Evolutionary conservation across 2,888 invertebrate species (phyloP).

Genomic region (Idaea dimidiata): DNA sequence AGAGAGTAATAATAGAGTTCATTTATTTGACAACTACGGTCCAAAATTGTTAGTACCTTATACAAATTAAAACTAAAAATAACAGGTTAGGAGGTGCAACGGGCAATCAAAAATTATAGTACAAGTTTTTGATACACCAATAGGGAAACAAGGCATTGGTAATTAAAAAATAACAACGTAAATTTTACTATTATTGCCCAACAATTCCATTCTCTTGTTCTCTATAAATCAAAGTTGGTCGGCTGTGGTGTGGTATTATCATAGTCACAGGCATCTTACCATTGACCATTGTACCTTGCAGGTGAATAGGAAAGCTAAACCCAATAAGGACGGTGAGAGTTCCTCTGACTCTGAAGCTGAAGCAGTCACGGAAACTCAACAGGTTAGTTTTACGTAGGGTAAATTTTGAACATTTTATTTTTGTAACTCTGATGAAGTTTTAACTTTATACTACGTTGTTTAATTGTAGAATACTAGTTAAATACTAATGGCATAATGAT

Average conservation of each 20-base stretch:
- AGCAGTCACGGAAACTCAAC: slow-evolving; percentile 74
- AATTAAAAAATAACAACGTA: no score
- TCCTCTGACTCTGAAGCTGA: slow-evolving; percentile 77
- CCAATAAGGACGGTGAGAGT: slow-evolving; percentile 66
- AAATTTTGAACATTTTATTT: neutral
- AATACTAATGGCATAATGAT: no score
- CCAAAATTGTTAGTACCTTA: no score
- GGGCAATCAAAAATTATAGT: no score
- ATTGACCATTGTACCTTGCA: slow-evolving; percentile 35
- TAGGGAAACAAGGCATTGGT: no score
- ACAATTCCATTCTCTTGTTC: neutral
- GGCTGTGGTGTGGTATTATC: neutral
- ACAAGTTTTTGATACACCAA: no score
- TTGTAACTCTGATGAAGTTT: neutral
- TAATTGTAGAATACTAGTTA: no score
- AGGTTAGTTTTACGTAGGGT: slow-evolving; percentile 49
- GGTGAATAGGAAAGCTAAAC: slow-evolving; percentile 75
- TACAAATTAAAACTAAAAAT: no score
- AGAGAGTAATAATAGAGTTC: no score
- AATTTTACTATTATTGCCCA: neutral
- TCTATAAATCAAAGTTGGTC: neutral
- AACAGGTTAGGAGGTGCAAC: no score
- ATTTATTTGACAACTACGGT: no score
- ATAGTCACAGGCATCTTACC: neutral
- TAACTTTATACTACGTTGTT: no score